These are phyloP conservation scores for Lycaena phlaeas DNA, from an alignment of 2,888 invertebrate genomes.

Conservation along the genomic window DNA sequence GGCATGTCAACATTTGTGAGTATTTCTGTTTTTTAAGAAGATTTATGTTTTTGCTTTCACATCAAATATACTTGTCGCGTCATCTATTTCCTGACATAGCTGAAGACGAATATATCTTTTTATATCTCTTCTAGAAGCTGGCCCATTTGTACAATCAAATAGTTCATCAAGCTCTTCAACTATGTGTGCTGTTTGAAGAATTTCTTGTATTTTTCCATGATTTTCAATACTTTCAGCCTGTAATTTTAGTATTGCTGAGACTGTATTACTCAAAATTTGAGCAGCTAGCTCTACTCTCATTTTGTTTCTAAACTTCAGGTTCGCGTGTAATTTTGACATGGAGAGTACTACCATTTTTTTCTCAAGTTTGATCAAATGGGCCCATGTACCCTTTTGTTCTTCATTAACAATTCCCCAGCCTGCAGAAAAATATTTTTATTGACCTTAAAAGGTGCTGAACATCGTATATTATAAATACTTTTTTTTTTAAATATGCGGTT, in stretches of 20 bases:
- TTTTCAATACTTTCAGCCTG: slow-evolving; percentile 5
- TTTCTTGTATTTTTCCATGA: slow-evolving; percentile 4
- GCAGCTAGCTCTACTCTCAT: slow-evolving; percentile 18
- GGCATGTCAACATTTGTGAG: no score
- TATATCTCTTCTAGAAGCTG: slow-evolving; percentile 13
- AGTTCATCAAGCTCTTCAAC: slow-evolving; percentile 13
- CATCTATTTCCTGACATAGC: no score
- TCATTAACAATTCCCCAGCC: slow-evolving; percentile 1
- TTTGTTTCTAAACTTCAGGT: slow-evolving; percentile 12
- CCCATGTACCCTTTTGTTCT: slow-evolving; percentile 8
- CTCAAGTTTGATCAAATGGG: slow-evolving; percentile 6
- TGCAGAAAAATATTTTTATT: slow-evolving; percentile 9
- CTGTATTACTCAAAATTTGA: slow-evolving; percentile 16
- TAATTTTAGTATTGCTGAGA: slow-evolving; percentile 16
- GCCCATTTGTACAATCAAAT: slow-evolving; percentile 19
- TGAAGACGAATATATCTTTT: slow-evolving; percentile 14
- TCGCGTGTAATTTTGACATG: neutral
- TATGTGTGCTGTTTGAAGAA: slow-evolving; percentile 12
- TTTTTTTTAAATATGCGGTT: slow-evolving; percentile 7
- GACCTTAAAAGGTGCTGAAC: slow-evolving; percentile 10
- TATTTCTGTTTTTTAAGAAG: no score
- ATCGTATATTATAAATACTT: slow-evolving; percentile 9
- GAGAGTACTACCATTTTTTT: neutral
- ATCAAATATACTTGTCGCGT: no score
- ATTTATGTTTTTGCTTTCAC: no score